Percentiles rank a stretch among this genome's conserved stretches.
phyloP scores from a whole-genome alignment of 2,113 vertebrate species.

The Alaudala cheleensis region DNA sequence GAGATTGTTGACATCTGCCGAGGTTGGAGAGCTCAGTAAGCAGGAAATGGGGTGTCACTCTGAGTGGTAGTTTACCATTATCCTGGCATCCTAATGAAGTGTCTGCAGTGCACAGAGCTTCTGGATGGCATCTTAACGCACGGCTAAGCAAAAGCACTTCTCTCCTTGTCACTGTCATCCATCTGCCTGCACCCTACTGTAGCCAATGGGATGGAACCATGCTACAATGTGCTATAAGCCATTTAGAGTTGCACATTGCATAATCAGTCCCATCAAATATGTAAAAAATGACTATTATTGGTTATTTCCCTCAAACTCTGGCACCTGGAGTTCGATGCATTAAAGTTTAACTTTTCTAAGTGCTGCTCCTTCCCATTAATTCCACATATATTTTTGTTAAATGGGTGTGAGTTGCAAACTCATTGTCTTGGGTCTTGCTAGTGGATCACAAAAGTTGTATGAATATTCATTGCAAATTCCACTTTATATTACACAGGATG shows the following conservation, averaged over 20 bases:
- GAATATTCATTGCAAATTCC: slow-evolving; percentile 77
- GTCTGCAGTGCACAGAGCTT: slow-evolving; percentile 94
- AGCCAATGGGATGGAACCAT: slow-evolving; percentile 90
- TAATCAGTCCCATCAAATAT: slow-evolving; percentile 89
- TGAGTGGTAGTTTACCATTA: slow-evolving; percentile 99
- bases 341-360: slow-evolving; percentile 80
- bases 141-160: slow-evolving; percentile 93
- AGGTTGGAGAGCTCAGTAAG: slow-evolving; percentile 97
- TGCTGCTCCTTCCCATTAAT: slow-evolving; percentile 73
- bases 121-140: slow-evolving; percentile 96
- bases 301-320: slow-evolving; percentile 82
- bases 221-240: slow-evolving; percentile 88
- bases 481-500: slow-evolving; percentile 59
- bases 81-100: slow-evolving; percentile 99
- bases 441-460: slow-evolving; percentile 68
- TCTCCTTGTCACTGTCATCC: slow-evolving; percentile 90
- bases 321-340: slow-evolving; percentile 84
- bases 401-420: slow-evolving; percentile 58
- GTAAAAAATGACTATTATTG: slow-evolving; percentile 87
- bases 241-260: slow-evolving; percentile 90
- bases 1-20: slow-evolving; percentile 98
- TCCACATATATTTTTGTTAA: slow-evolving; percentile 68
- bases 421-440: slow-evolving; percentile 73
- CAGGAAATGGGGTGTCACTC: slow-evolving; percentile 99
- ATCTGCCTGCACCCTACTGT: slow-evolving; percentile 95